Base-by-base conservation (phyloP, 1,140 invertebrate genomes). In the Galleria mellonella region DNA sequence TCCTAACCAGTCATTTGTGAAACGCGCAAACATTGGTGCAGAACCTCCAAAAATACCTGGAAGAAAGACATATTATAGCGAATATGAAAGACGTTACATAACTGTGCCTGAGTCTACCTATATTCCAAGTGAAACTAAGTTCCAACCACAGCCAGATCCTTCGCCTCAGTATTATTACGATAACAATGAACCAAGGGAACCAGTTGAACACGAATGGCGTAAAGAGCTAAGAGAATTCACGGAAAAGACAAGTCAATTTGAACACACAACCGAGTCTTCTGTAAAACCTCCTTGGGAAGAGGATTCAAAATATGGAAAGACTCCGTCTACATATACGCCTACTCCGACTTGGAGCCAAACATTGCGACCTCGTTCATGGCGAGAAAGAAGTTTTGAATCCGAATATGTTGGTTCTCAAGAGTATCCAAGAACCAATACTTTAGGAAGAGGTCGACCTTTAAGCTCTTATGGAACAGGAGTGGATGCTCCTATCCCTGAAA, bases 341-440 rank as follows among this genome's bases (percentile, higher is more conserved):
- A 71, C 72, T 9, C 72, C 72, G 5, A 69, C 66, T n/a, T 87
- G 86, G 86, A 87, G 78, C 45, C 86, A 87, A 54, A 86, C 86
- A 1, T 45, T 87, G 35, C 63, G 76, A 42, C 83, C 86, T 6
- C 68, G 71, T 17, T 72, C 84, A 5, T 84, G 72, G 62, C 70
- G 75, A 29, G 83, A 87, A 47, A 78, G 82, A 54, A 87, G 75
- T 54, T 79, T 77, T 10, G 86, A 87, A 50, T 72, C 79, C 0
- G 72, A 82, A 33, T 82, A 68, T 47, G 64, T 70, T 35, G 66
- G 68, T 15, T 68, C 79, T 29, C 78, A 84, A 40, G 81, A 87
- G 39, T 79, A 74, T 72, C 69, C 76, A 23, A 87, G 81, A 51
- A 72, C 75, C 0, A 78, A 70, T 9, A 83, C 81, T 33, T 41